These are phyloP conservation scores for Eumerus sabulonum DNA, from an alignment of 2,888 invertebrate genomes.

Conservation along the genomic window DNA sequence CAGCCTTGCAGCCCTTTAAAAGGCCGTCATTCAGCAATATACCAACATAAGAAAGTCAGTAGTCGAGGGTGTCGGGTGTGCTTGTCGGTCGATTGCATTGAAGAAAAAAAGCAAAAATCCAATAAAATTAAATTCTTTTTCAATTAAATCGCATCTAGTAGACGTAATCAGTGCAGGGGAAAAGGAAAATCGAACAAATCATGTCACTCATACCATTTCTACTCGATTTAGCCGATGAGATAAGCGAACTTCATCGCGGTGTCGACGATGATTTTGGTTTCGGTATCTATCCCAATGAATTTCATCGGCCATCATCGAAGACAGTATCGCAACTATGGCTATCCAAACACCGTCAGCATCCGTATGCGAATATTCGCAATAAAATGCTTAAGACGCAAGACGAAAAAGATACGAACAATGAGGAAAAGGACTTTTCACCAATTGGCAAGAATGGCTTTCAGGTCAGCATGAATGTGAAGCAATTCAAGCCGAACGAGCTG, in stretches of 20 bases:
- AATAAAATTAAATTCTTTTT: background rate
- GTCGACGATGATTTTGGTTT: constrained; percentile 71
- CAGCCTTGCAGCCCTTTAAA: constrained; percentile 73
- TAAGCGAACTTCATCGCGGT: constrained; percentile 70
- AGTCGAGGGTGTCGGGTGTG: constrained; percentile 71
- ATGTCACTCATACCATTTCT: constrained; percentile 73
- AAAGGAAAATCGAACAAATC: constrained; percentile 42
- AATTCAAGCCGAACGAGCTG: constrained; percentile 85
- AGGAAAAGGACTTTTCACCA: constrained; percentile 77
- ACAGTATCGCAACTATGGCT: constrained; percentile 58
- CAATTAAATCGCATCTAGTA: too few species aligned
- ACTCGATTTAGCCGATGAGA: constrained; percentile 73
- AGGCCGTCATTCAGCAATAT: constrained; percentile 71
- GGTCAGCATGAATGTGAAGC: constrained; percentile 85
- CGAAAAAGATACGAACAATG: constrained; percentile 74
- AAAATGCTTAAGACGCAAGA: constrained; percentile 81
- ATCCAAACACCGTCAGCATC: constrained; percentile 63
- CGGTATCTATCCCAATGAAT: constrained; percentile 67
- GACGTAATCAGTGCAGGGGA: background rate
- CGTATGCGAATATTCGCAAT: constrained; percentile 72
- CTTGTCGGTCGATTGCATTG: constrained; percentile 53
- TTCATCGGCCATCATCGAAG: constrained; percentile 60
- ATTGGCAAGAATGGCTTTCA: constrained; percentile 85
- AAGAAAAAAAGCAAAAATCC: constrained; percentile 27
- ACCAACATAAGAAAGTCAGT: constrained; percentile 71